These are phyloP conservation scores for Pleuronectes platessa DNA, from an alignment of 2,113 vertebrate genomes.

Conservation along the genomic window DNA sequence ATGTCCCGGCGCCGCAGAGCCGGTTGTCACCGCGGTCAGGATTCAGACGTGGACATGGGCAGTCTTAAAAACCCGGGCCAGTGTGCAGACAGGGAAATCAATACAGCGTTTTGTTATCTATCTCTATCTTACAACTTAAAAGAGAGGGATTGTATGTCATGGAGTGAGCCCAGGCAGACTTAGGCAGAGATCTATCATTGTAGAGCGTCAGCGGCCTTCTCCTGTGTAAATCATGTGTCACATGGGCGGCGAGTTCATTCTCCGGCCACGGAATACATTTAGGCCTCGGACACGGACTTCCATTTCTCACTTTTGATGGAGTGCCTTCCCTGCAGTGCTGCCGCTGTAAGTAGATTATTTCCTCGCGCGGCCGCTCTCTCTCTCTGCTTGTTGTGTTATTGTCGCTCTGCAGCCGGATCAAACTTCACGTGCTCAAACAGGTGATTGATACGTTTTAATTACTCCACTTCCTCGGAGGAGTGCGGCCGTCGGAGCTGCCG, in stretches of 20 bases:
- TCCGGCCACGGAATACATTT: constrained; percentile 85
- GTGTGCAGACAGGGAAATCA: constrained; percentile 81
- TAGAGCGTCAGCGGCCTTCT: constrained; percentile 81
- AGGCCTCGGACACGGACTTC: constrained; percentile 72
- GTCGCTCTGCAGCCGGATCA: constrained; percentile 29
- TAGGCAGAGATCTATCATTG: constrained; percentile 81
- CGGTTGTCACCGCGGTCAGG: constrained; percentile 68
- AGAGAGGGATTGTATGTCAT: constrained; percentile 86
- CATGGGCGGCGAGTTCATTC: constrained; percentile 85
- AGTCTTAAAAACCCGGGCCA: constrained; percentile 61
- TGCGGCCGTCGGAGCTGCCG: constrained; percentile 52
- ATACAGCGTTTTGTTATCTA: constrained; percentile 85
- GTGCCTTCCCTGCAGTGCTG: constrained; percentile 74
- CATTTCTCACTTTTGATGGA: constrained; percentile 81
- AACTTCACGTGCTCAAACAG: constrained; percentile 44
- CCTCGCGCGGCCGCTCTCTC: constrained; percentile 64
- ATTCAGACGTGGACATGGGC: constrained; percentile 72
- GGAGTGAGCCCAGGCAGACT: constrained; percentile 80
- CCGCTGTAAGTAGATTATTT: constrained; percentile 81
- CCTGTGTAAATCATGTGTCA: constrained; percentile 86
- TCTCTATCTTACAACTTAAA: constrained; percentile 86
- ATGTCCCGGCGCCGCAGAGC: constrained; percentile 24
- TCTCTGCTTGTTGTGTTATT: constrained; percentile 74
- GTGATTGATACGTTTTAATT: constrained; percentile 76
- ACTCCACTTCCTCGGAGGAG: constrained; percentile 72